These are phyloP conservation scores for Aethes cnicana DNA, from an alignment of 2,888 invertebrate genomes.

Conservation along the genomic window DNA sequence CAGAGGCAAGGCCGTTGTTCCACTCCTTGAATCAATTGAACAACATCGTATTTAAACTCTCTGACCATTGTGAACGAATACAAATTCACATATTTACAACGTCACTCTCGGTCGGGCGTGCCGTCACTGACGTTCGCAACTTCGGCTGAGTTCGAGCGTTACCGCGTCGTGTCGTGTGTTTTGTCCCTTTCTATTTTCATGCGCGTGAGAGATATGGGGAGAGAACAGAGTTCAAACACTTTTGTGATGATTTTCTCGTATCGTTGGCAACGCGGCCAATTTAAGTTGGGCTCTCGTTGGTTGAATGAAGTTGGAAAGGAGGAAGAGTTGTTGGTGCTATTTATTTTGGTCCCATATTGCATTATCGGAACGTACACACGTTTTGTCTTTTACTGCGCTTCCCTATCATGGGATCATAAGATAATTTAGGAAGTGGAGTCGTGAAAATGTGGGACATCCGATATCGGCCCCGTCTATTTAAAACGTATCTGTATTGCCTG, in stretches of 20 bases:
- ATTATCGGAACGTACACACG: no score
- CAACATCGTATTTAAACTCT: slow-evolving; percentile 65
- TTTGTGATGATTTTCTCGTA: slow-evolving; percentile 43
- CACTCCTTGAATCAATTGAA: slow-evolving; percentile 55
- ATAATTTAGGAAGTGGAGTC: no score
- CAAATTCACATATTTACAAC: no score
- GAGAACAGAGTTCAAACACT: slow-evolving; percentile 55
- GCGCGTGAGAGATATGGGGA: slow-evolving; percentile 41
- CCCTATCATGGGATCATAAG: no score
- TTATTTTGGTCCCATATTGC: neutral
- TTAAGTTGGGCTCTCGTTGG: slow-evolving; percentile 38
- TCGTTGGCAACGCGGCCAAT: slow-evolving; percentile 37
- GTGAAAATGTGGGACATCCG: no score
- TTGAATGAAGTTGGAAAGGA: neutral
- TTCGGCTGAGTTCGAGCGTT: slow-evolving; percentile 39
- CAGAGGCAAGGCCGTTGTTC: slow-evolving; percentile 64
- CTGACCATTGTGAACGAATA: slow-evolving; percentile 56
- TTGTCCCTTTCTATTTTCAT: slow-evolving; percentile 39
- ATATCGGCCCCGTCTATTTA: no score
- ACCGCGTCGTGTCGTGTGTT: slow-evolving; percentile 57
- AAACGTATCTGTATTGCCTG: no score
- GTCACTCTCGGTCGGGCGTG: slow-evolving; percentile 48
- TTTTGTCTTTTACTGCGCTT: no score
- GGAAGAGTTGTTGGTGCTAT: neutral
- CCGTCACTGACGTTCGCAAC: slow-evolving; percentile 57